phyloP scores from a whole-genome alignment of 2,113 vertebrate species.

The Pachyramphus minor region DNA sequence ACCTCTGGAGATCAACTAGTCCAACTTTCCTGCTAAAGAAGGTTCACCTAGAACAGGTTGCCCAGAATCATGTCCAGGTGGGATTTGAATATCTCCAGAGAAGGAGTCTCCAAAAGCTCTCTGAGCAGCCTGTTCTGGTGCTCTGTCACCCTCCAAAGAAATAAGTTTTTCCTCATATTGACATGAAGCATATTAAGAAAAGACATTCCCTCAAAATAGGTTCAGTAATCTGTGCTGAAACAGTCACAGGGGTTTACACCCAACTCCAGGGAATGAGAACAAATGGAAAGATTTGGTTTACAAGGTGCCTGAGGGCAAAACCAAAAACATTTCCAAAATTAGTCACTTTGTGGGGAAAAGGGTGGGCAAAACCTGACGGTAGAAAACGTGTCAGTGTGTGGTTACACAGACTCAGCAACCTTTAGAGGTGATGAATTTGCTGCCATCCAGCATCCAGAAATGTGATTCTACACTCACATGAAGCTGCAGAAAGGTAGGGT shows the following conservation, averaged over 20 bases:
- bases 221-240: background rate
- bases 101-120: background rate
- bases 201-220: background rate
- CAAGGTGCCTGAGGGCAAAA: background rate
- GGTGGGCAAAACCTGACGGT: background rate
- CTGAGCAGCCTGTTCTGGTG: too few species aligned
- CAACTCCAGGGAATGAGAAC: background rate
- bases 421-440: background rate
- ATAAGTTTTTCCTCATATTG: background rate
- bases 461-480: background rate
- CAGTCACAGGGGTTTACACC: background rate
- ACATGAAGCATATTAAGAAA: background rate
- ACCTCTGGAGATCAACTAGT: background rate
- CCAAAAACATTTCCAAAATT: background rate
- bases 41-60: background rate
- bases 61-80: background rate
- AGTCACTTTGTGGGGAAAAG: background rate
- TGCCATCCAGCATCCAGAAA: background rate
- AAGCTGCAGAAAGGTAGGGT: background rate
- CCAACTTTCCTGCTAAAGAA: background rate
- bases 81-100: background rate
- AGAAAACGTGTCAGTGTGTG: background rate
- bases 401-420: background rate
- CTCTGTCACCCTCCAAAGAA: background rate
- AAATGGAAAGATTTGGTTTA: background rate